Evolutionary conservation across 2,888 invertebrate species (phyloP).

Genomic region (Tortricodes alternella): DNA sequence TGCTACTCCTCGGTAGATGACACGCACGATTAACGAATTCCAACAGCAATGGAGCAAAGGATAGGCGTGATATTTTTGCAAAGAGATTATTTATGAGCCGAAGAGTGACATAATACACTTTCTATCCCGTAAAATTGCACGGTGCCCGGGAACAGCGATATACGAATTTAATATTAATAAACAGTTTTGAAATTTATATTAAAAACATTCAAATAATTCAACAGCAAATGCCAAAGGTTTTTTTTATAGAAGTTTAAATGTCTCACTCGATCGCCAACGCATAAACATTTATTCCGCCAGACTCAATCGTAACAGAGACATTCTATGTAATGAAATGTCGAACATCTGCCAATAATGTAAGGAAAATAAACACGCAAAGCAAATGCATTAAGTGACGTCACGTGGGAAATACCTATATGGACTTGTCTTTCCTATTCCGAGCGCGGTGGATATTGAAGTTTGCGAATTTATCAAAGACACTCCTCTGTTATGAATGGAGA

Average conservation of each 20-base stretch:
- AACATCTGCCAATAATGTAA: slow-evolving; percentile 28
- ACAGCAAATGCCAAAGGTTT: neutral
- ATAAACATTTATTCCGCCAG: slow-evolving; percentile 4
- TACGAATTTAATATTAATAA: too few species aligned
- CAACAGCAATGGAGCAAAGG: too few species aligned
- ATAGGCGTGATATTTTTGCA: too few species aligned
- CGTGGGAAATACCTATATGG: slow-evolving; percentile 6
- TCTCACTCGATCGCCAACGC: slow-evolving; percentile 3
- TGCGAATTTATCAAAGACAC: neutral
- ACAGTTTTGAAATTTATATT: too few species aligned
- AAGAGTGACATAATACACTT: too few species aligned
- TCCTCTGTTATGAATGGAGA: neutral
- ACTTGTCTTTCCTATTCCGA: slow-evolving; percentile 1
- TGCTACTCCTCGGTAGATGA: too few species aligned
- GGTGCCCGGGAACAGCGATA: too few species aligned
- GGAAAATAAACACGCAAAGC: slow-evolving; percentile 22
- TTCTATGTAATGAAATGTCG: slow-evolving; percentile 24
- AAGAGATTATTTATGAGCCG: too few species aligned
- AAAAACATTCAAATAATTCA: too few species aligned
- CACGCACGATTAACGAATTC: too few species aligned
- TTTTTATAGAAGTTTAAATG: neutral
- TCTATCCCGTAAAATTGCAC: too few species aligned
- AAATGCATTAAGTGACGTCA: slow-evolving; percentile 34
- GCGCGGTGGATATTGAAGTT: slow-evolving; percentile 17
- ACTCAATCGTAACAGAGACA: slow-evolving; percentile 9